Percentiles rank a stretch among this genome's conserved stretches.
Conservation (phyloP, 1,140 invertebrate species). For the Drosophila yakuba region DNA sequence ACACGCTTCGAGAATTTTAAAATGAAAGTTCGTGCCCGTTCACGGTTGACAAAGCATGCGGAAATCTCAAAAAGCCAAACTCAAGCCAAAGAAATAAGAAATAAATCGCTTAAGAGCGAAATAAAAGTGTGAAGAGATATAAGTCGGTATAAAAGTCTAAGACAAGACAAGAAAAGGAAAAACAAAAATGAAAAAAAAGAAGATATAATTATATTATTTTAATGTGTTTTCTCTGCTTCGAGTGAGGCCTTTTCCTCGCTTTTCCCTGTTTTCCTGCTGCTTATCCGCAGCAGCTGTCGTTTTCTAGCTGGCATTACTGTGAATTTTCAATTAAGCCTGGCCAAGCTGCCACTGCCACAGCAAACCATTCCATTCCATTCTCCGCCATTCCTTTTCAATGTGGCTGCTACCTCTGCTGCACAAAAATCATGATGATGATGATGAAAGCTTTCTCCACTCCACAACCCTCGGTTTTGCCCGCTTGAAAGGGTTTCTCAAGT, state of each 20-base stretch:
- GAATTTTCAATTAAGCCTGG: constrained; percentile 79
- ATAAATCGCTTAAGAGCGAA: constrained; percentile 46
- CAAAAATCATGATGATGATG: constrained; percentile 29
- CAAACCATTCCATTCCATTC: constrained; percentile 13
- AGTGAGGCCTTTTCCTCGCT: constrained; percentile 29
- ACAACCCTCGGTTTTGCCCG: constrained; percentile 8
- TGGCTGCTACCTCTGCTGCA: constrained; percentile 14
- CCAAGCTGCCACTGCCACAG: constrained; percentile 5
- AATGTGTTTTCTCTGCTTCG: constrained; percentile 62
- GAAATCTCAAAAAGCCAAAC: constrained; percentile 55
- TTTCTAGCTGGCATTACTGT: constrained; percentile 71
- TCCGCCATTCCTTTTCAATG: constrained; percentile 39
- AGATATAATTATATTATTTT: constrained; percentile 76
- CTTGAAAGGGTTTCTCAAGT: constrained; percentile 23
- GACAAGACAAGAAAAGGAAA: constrained; percentile 9
- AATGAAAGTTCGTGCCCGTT: constrained; percentile 82
- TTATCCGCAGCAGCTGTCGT: constrained; percentile 72
- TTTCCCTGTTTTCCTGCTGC: constrained; percentile 26
- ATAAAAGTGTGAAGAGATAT: constrained; percentile 4
- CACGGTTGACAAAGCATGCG: constrained; percentile 82
- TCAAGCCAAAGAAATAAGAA: constrained; percentile 14
- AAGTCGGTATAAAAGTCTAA: constrained; percentile 50
- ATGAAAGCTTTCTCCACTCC: constrained; percentile 52
- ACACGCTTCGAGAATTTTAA: constrained; percentile 77
- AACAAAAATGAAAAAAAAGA: background rate